Evolutionary conservation across 2,888 invertebrate genomes (phyloP).

Genomic region (Heliconius ethilla): DNA sequence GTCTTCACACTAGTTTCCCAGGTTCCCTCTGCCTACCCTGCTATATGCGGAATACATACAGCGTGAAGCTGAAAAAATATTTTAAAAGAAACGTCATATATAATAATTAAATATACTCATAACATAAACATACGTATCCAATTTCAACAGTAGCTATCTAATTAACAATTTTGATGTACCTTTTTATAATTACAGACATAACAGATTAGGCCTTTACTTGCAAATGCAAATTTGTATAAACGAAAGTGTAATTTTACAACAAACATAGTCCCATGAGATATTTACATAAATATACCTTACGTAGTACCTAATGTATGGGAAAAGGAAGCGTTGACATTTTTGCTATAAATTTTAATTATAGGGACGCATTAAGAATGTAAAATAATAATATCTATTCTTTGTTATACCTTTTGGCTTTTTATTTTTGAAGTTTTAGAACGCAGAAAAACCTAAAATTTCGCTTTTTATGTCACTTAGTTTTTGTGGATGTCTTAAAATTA

Average conservation of each 20-base stretch:
- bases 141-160: background rate
- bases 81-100: too few relatives aligned
- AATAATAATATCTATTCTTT: background rate
- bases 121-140: too few relatives aligned
- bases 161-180: background rate
- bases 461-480: background rate
- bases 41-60: too few relatives aligned
- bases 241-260: background rate
- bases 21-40: too few relatives aligned
- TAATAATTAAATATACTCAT: too few relatives aligned
- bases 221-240: slow-evolving; percentile 9
- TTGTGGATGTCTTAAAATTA: background rate
- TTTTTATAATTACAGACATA: background rate
- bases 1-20: too few relatives aligned
- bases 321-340: background rate
- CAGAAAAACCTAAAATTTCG: too few relatives aligned
- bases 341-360: background rate
- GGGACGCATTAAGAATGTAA: too few relatives aligned
- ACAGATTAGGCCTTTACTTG: background rate
- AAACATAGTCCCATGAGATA: background rate
- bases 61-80: too few relatives aligned
- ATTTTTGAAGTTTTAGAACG: background rate
- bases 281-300: background rate
- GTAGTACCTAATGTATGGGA: background rate
- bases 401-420: background rate